These are phyloP conservation scores for Harpalus rufipes DNA, from an alignment of 2,888 invertebrate species.

Conservation along the genomic window DNA sequence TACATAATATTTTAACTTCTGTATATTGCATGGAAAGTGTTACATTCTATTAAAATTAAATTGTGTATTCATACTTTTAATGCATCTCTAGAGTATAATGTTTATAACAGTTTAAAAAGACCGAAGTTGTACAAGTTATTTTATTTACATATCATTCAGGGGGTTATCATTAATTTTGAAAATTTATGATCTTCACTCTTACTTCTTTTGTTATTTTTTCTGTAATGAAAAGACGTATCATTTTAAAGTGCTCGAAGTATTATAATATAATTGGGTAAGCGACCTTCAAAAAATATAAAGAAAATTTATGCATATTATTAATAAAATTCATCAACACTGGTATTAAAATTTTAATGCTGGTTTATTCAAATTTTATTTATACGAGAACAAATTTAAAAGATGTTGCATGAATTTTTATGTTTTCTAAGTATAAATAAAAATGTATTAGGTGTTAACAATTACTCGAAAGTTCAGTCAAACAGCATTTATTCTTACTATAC, in stretches of 20 bases:
- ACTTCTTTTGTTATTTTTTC: neutral
- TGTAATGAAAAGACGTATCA: neutral
- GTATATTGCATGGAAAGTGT: neutral
- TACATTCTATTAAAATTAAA: neutral
- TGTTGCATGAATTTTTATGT: too few species aligned
- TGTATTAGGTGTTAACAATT: too few species aligned
- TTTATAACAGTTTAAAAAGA: neutral
- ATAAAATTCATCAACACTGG: too few species aligned
- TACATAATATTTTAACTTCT: neutral
- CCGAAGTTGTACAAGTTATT: neutral
- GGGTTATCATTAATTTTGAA: neutral
- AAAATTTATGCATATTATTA: too few species aligned
- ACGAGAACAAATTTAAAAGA: too few species aligned
- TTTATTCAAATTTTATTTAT: too few species aligned
- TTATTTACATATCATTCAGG: neutral
- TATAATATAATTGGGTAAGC: too few species aligned
- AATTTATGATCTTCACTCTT: neutral
- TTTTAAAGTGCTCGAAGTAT: neutral
- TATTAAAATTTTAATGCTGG: too few species aligned
- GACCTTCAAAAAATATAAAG: too few species aligned
- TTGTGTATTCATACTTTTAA: neutral
- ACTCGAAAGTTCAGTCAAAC: too few species aligned
- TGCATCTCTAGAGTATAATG: neutral
- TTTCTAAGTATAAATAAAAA: too few species aligned
- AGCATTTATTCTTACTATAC: too few species aligned